Percentiles rank a stretch among this genome's conserved stretches.
Evolutionary conservation across 1,140 invertebrate genomes (phyloP).

Genomic region (Luehdorfia chinensis): DNA sequence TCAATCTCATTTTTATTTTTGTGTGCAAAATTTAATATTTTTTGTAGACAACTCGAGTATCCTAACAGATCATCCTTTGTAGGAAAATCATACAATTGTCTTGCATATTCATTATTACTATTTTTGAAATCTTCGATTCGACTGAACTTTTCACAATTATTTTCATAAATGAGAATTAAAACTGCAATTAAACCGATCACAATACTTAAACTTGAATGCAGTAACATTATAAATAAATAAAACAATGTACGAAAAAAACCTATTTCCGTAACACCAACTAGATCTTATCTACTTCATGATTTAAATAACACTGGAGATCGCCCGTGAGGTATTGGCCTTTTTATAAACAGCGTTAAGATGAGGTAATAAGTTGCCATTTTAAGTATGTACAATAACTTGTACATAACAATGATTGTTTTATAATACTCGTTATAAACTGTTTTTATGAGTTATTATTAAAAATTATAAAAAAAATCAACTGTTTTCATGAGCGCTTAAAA

Average conservation of each 20-base stretch:
- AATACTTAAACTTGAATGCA: neutral
- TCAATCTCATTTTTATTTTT: constrained; percentile 32
- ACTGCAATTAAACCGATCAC: neutral
- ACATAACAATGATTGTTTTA: no score
- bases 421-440: no score
- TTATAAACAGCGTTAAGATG: no score
- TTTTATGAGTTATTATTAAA: no score
- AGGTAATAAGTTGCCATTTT: no score
- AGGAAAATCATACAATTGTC: constrained; percentile 26
- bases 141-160: constrained; percentile 1
- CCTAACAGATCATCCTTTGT: constrained; percentile 27
- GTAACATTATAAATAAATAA: neutral
- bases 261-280: constrained; percentile 2
- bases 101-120: neutral
- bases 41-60: constrained; percentile 33
- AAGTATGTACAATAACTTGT: no score
- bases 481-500: no score
- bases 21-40: constrained; percentile 25
- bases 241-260: neutral
- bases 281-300: neutral
- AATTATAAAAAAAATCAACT: no score
- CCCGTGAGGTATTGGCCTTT: neutral
- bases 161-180: constrained; percentile 2
- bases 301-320: constrained; percentile 9
- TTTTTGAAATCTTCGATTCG: neutral